These are phyloP conservation scores for Diprion similis DNA, from an alignment of 1,140 invertebrate genomes.

Conservation along the genomic window DNA sequence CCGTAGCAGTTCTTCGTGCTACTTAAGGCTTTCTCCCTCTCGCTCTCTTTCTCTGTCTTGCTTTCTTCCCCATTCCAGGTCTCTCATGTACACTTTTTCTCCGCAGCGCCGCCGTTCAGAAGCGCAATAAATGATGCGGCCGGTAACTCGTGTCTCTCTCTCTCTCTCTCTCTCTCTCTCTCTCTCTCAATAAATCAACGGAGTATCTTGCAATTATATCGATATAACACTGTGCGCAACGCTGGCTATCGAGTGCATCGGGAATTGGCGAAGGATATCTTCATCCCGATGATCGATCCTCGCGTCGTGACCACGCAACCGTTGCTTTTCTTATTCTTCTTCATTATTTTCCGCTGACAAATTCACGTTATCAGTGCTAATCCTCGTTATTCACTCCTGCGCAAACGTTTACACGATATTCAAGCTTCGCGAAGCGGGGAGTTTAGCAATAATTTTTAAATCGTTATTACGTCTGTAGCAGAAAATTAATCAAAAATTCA, in stretches of 20 bases:
- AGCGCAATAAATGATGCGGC: conserved; percentile 37
- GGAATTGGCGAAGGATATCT: conserved; percentile 43
- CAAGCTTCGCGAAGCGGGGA: too few species aligned
- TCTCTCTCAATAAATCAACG: conserved; percentile 43
- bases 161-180: conserved; percentile 22
- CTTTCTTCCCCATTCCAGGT: conserved; percentile 8
- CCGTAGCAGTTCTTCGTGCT: conserved; percentile 54
- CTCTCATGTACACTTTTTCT: not conserved
- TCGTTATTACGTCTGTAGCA: too few species aligned
- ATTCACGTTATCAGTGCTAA: too few species aligned
- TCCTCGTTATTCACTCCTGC: too few species aligned
- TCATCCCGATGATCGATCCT: conserved; percentile 31
- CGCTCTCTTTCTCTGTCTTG: conserved; percentile 20
- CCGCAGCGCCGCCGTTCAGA: not conserved
- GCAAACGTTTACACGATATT: too few species aligned
- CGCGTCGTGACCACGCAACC: not conserved
- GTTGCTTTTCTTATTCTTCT: too few species aligned
- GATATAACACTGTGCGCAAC: conserved; percentile 36
- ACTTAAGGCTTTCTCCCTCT: conserved; percentile 39
- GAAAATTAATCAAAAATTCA: too few species aligned
- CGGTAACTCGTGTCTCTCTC: conserved; percentile 23
- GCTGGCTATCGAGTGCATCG: conserved; percentile 45
- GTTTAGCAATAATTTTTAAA: too few species aligned
- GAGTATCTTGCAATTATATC: conserved; percentile 54
- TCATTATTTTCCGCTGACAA: too few species aligned